phyloP scores from a whole-genome alignment of 1,140 invertebrate species.

The Drosophila pectinifera region DNA sequence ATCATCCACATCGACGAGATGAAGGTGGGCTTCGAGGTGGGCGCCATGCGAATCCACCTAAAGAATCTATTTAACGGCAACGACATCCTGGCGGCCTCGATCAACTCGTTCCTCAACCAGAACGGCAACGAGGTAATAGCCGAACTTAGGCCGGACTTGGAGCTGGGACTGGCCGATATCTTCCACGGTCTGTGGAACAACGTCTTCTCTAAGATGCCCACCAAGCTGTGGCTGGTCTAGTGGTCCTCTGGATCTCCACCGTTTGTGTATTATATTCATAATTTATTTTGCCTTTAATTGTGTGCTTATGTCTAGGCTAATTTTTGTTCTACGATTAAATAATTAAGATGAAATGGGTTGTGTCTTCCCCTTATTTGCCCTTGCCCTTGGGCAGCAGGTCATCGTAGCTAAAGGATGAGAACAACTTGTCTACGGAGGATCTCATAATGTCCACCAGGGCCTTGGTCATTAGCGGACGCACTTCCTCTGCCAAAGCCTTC shows the following conservation, averaged over 20 bases:
- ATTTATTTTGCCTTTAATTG: slow-evolving; percentile 64
- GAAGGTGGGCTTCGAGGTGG: slow-evolving; percentile 86
- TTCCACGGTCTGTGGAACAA: slow-evolving; percentile 91
- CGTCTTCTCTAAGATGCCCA: slow-evolving; percentile 91
- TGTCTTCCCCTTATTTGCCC: background rate
- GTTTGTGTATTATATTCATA: slow-evolving; percentile 45
- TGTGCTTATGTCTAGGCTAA: slow-evolving; percentile 43
- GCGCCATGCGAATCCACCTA: slow-evolving; percentile 86
- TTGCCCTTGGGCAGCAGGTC: slow-evolving; percentile 61
- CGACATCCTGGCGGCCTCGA: slow-evolving; percentile 85
- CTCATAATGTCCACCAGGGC: slow-evolving; percentile 86
- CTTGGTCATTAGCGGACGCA: slow-evolving; percentile 87
- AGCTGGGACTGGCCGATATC: slow-evolving; percentile 90
- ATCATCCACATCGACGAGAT: slow-evolving; percentile 86
- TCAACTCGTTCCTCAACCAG: slow-evolving; percentile 90
- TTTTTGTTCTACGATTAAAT: slow-evolving; percentile 49
- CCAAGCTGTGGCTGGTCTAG: slow-evolving; percentile 89
- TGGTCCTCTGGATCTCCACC: background rate
- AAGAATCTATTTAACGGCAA: slow-evolving; percentile 87
- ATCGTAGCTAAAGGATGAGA: slow-evolving; percentile 75
- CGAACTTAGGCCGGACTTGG: slow-evolving; percentile 92
- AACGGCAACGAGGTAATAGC: slow-evolving; percentile 93
- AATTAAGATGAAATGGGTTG: slow-evolving; percentile 15
- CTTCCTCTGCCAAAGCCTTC: slow-evolving; percentile 86
- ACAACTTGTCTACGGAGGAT: slow-evolving; percentile 86